Evolutionary conservation across 2,888 invertebrate species (phyloP), one percentile per base, ranked within the genome.

Genomic region (Aquatica leii): DNA sequence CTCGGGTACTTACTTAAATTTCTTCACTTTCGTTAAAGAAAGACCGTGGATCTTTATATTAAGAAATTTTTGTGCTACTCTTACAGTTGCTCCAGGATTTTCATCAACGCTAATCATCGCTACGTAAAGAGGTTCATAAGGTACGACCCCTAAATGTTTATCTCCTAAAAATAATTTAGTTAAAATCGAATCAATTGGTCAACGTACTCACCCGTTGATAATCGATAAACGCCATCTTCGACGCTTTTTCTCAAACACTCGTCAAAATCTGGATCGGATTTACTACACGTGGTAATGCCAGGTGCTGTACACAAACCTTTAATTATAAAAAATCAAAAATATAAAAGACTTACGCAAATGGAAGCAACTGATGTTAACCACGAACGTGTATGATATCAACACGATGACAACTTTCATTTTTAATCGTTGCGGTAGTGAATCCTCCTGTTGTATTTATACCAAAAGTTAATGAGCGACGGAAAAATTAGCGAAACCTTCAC

Each of bases 1-100:
- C 20, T 71, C 59, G 17, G 41, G 34, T 3, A 71, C 80, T 78
- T 76, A 89, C 90, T 85, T 84, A 73, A 88, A 87, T 67, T 83
- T 81, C 0, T 84, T 82, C 1, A 89, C 77, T 43, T 81, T 80
- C 2, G 86, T 83, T 64, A 83, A 81, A 0, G 88, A 87, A 17
- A 90, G 82, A 1, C 90, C 89, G 60, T 86, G 79, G 12, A 90
- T 79, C 65, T 86, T 84, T 62, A 90, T 83, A 75, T 89, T 86
- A 71, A 82, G 83, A 76, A 89, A 89, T 73, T 84, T 84, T 79
- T 90, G 90, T 8, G 84, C 80, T 54, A 90, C 81, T 68, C 82
- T 82, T 6, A 90, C 87, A 0, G 68, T 65, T 0, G 68, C 66
- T 1, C 86, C 86, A 0, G 82, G 80, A 31, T 86, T 85, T 1